Conservation (phyloP, 2,888 invertebrate species). For the Pammene fasciana region DNA sequence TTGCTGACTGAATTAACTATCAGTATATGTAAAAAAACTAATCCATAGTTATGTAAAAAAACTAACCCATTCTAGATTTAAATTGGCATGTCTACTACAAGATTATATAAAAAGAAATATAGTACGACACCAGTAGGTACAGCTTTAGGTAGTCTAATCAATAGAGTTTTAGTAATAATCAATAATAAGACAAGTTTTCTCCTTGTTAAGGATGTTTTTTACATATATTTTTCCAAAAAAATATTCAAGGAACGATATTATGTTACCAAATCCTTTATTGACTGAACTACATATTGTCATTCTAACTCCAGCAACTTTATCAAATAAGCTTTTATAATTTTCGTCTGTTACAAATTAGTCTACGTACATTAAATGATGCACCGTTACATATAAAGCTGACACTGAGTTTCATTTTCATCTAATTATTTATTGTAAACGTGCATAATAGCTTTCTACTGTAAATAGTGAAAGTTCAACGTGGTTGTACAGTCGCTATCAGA, state of each 20-base stretch:
- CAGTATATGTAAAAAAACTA: constrained; percentile 14
- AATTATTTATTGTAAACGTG: constrained; percentile 22
- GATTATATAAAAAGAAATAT: constrained; percentile 1
- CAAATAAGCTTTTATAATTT: not conserved
- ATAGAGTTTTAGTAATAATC: not conserved
- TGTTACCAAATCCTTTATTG: not conserved
- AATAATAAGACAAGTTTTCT: not conserved
- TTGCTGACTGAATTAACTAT: constrained; percentile 3
- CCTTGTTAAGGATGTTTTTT: no score
- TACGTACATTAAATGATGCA: not conserved
- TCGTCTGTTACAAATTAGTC: not conserved
- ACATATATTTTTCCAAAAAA: not conserved
- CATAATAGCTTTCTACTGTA: constrained; percentile 26
- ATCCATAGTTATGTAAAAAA: constrained; percentile 13
- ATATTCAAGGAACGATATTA: not conserved
- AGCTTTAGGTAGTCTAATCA: constrained; percentile 6
- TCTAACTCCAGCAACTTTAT: constrained; percentile 21
- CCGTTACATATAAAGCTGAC: constrained; percentile 8
- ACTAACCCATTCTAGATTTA: constrained; percentile 17
- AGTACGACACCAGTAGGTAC: not conserved
- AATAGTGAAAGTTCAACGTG: constrained; percentile 11
- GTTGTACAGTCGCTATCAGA: no score
- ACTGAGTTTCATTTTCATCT: constrained; percentile 5
- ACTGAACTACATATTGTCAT: constrained; percentile 16
- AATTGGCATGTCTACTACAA: constrained; percentile 5